Evolutionary conservation across 2,888 invertebrate species (phyloP).

Genomic region (Ctenicera cuprea): DNA sequence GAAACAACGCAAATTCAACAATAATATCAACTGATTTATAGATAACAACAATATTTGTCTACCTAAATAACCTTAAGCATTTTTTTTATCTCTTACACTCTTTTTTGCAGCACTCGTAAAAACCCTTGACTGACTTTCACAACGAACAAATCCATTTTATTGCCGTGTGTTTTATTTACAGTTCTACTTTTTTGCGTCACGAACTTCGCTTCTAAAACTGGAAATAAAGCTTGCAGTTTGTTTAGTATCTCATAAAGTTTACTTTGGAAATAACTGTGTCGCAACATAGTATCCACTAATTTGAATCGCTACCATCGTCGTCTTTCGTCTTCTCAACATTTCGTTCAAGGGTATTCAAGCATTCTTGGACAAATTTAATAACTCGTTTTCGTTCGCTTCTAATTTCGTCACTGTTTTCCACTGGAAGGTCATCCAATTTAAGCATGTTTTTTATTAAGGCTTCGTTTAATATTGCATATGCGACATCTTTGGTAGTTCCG

Average conservation of each 20-base stretch:
- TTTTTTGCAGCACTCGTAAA: not conserved
- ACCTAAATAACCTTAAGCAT: too few relatives aligned
- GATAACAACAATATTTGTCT: too few relatives aligned
- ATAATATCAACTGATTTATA: too few relatives aligned
- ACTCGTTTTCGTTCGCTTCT: conserved; percentile 29
- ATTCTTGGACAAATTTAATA: conserved; percentile 26
- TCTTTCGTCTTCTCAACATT: not conserved
- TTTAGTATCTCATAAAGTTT: conserved; percentile 3
- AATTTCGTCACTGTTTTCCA: not conserved
- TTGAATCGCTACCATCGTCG: not conserved
- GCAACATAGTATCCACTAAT: not conserved
- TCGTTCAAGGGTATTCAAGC: conserved; percentile 1
- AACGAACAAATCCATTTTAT: not conserved
- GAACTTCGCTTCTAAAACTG: not conserved
- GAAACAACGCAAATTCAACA: too few relatives aligned
- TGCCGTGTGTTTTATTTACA: not conserved
- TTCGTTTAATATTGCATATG: conserved; percentile 15
- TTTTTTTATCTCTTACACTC: too few relatives aligned
- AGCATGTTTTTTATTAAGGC: conserved; percentile 24
- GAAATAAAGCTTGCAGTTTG: not conserved
- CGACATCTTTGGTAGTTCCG: conserved; percentile 6
- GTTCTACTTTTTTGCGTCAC: not conserved
- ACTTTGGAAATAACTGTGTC: not conserved
- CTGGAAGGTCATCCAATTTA: conserved; percentile 25
- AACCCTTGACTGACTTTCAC: not conserved